phyloP scores from a whole-genome alignment of 2,113 vertebrate genomes.

The Festucalex cinctus region DNA sequence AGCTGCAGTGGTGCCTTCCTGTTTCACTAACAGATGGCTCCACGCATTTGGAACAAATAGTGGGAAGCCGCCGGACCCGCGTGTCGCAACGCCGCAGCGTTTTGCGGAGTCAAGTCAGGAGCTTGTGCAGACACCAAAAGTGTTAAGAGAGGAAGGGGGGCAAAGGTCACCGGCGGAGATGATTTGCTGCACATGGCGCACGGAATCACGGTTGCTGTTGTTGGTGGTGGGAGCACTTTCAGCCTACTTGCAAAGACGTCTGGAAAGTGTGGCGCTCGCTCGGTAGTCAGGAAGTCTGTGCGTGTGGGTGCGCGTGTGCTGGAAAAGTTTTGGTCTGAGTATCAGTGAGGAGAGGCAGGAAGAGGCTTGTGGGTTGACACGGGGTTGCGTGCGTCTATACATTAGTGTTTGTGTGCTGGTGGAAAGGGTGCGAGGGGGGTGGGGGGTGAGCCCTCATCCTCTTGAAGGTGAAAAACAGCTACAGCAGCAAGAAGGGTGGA shows the following conservation, averaged over 20 bases:
- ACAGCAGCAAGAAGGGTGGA: constrained; percentile 71
- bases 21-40: constrained; percentile 86
- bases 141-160: constrained; percentile 21
- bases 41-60: constrained; percentile 75
- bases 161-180: constrained; percentile 66
- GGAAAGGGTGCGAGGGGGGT: constrained; percentile 12
- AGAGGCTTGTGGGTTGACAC: constrained; percentile 71
- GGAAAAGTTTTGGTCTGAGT: constrained; percentile 58
- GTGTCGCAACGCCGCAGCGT: constrained; percentile 64
- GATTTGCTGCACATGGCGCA: constrained; percentile 56
- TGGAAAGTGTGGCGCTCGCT: constrained; percentile 48
- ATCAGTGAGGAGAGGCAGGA: constrained; percentile 64
- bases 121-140: constrained; percentile 29
- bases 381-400: constrained; percentile 34
- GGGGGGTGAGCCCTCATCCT: constrained; percentile 28
- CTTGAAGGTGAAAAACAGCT: constrained; percentile 48
- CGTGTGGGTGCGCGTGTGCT: constrained; percentile 2
- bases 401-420: constrained; percentile 9
- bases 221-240: constrained; percentile 31
- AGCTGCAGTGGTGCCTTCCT: constrained; percentile 78
- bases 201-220: constrained; percentile 60
- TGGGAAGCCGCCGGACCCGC: constrained; percentile 71
- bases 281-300: constrained; percentile 51
- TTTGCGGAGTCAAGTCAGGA: constrained; percentile 54
- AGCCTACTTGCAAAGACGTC: constrained; percentile 42